phyloP scores from a whole-genome alignment of 2,888 invertebrate species.

The Pterobdella sp. region DNA sequence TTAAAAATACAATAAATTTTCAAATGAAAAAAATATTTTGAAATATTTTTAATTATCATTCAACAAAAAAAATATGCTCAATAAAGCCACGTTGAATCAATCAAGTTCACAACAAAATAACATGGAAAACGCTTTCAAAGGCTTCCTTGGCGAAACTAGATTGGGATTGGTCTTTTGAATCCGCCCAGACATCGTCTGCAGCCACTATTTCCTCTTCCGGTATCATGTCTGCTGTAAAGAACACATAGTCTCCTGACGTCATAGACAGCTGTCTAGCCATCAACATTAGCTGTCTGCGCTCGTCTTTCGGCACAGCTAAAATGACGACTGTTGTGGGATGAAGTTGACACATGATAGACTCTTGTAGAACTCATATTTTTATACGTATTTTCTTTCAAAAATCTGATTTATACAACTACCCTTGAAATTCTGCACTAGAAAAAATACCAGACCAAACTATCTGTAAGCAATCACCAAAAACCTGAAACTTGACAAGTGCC shows the following conservation, averaged over 20 bases:
- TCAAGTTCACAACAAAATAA: no score
- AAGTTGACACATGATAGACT: no score
- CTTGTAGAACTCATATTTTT: no score
- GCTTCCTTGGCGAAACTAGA: constrained; percentile 42
- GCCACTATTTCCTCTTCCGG: constrained; percentile 36
- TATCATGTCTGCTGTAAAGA: constrained; percentile 41
- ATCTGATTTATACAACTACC: no score
- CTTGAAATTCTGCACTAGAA: no score
- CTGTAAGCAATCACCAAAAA: no score
- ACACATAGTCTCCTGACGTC: constrained; percentile 45
- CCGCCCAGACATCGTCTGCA: constrained; percentile 41
- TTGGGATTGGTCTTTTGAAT: constrained; percentile 39
- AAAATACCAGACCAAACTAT: no score
- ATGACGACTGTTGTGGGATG: constrained; percentile 41
- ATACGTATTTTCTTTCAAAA: no score
- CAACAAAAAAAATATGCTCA: not conserved
- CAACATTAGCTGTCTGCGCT: constrained; percentile 43
- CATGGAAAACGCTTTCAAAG: constrained; percentile 48
- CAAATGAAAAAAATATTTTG: not conserved
- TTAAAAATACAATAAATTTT: not conserved
- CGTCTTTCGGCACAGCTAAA: constrained; percentile 41
- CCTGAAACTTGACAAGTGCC: no score
- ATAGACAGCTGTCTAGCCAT: constrained; percentile 42
- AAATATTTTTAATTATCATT: not conserved
- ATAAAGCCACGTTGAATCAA: no score